A percentile compares a stretch with the other conserved stretches of the same genome.
These are phyloP conservation scores for Calyptomena viridis DNA, from an alignment of 2,113 vertebrate genomes.

Conservation along the genomic window DNA sequence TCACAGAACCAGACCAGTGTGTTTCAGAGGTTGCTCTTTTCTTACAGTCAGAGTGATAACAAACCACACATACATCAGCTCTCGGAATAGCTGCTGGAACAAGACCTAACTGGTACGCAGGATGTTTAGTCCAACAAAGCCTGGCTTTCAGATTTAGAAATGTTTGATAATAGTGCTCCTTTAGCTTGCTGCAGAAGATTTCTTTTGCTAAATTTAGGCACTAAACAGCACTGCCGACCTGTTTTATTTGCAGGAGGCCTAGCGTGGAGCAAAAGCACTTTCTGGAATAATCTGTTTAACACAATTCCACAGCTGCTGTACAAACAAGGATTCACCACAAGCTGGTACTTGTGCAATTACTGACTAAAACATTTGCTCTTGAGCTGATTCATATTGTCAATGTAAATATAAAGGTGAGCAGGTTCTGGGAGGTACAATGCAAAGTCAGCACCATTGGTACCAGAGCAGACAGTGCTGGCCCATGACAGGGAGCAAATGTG, in stretches of 20 bases:
- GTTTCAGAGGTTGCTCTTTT: not conserved
- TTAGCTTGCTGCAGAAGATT: not conserved
- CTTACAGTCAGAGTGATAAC: not conserved
- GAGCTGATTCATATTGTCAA: not conserved
- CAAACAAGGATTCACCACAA: not conserved
- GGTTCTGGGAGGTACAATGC: not conserved
- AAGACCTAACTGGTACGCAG: not conserved
- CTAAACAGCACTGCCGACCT: not conserved
- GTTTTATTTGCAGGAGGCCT: not conserved
- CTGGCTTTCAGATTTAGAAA: not conserved
- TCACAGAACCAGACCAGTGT: not conserved
- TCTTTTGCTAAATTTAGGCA: not conserved
- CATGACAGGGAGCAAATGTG: not conserved
- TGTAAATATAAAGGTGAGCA: not conserved
- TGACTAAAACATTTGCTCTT: not conserved
- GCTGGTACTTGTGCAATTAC: not conserved
- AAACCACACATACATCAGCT: not conserved
- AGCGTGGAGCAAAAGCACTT: not conserved
- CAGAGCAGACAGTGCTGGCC: not conserved
- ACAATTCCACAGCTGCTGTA: not conserved
- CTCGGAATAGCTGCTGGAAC: not conserved
- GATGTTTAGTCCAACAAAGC: not conserved
- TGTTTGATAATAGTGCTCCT: accelerated
- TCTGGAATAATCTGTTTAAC: not conserved
- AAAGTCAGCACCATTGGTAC: accelerated